Conservation (phyloP, 2,888 invertebrate genomes). For the Scaptomyza cyrtandrae region DNA sequence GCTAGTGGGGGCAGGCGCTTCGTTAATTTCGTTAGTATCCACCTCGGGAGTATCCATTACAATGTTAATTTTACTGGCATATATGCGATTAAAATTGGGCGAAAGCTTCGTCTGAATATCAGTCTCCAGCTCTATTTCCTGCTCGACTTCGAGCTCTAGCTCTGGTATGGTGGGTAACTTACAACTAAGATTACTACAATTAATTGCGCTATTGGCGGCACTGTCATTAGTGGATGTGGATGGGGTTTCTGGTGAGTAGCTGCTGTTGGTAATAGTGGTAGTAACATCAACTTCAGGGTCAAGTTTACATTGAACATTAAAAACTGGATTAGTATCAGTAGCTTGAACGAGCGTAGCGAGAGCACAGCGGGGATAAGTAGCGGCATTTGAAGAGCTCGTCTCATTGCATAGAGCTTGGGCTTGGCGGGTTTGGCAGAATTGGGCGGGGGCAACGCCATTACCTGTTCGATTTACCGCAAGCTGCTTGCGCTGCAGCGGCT, state of each 20-base stretch:
- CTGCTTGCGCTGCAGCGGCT: slow-evolving; percentile 48
- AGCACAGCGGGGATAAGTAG: slow-evolving; percentile 72
- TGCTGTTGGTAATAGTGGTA: slow-evolving; percentile 29
- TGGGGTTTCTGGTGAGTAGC: slow-evolving; percentile 19
- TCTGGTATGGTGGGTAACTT: slow-evolving; percentile 82
- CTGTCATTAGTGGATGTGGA: slow-evolving; percentile 61
- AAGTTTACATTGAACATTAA: slow-evolving; percentile 60
- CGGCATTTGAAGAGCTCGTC: slow-evolving; percentile 33
- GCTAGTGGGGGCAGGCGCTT: slow-evolving; percentile 8
- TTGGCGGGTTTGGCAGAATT: slow-evolving; percentile 20
- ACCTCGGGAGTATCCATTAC: slow-evolving; percentile 61
- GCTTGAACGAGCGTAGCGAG: slow-evolving; percentile 53
- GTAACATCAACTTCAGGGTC: slow-evolving; percentile 57
- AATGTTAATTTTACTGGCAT: slow-evolving; percentile 81
- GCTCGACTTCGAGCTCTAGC: slow-evolving; percentile 30
- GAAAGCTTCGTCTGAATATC: slow-evolving; percentile 60
- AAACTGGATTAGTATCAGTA: slow-evolving; percentile 68
- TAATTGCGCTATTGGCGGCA: slow-evolving; percentile 59
- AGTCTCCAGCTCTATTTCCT: slow-evolving; percentile 34
- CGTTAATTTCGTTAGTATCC: slow-evolving; percentile 10
- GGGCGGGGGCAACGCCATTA: slow-evolving; percentile 65
- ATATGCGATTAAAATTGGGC: slow-evolving; percentile 79
- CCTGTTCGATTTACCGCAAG: slow-evolving; percentile 66
- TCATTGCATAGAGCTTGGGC: slow-evolving; percentile 21
- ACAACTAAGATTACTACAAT: slow-evolving; percentile 76